A percentile compares a stretch with the other conserved stretches of the same genome.
phyloP scores from a whole-genome alignment of 1,140 invertebrate species.

The Wiebesia pumilae region DNA sequence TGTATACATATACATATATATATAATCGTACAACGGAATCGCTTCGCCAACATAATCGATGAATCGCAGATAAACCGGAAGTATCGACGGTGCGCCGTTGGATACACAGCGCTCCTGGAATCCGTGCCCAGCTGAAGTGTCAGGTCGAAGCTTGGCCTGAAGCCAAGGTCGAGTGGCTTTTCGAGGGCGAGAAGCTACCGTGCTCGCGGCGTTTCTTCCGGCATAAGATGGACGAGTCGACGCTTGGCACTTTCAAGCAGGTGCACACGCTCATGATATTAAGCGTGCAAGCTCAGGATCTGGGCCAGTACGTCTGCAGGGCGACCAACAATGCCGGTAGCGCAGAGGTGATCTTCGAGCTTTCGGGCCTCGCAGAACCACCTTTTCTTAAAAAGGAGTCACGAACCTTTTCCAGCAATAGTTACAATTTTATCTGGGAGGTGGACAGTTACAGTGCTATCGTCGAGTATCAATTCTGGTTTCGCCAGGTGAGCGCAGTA shows the following conservation, averaged over 20 bases:
- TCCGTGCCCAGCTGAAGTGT: constrained; percentile 82
- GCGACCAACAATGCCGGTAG: constrained; percentile 83
- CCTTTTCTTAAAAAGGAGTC: constrained; percentile 78
- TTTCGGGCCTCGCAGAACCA: constrained; percentile 79
- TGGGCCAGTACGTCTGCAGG: constrained; percentile 85
- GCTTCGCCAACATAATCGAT: not conserved
- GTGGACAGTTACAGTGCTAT: constrained; percentile 85
- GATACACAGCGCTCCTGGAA: constrained; percentile 82
- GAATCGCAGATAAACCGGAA: constrained; percentile 81
- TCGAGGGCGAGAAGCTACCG: constrained; percentile 69
- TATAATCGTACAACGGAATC: no score
- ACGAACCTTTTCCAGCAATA: constrained; percentile 67
- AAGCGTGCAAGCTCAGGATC: constrained; percentile 80
- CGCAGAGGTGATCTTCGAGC: constrained; percentile 74
- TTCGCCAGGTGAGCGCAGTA: constrained; percentile 68
- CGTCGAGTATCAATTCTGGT: constrained; percentile 82
- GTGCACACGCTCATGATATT: constrained; percentile 80
- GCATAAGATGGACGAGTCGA: constrained; percentile 30
- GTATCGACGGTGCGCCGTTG: constrained; percentile 78
- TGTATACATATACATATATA: no score
- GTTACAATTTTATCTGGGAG: constrained; percentile 84
- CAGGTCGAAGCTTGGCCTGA: constrained; percentile 81
- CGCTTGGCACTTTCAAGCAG: not conserved
- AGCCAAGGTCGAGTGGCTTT: constrained; percentile 77
- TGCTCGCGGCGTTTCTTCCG: constrained; percentile 2